A percentile compares a stretch with the other conserved stretches of the same genome.
These are phyloP conservation scores for Trachelus iudaicus DNA, from an alignment of 2,888 invertebrate species.

Conservation along the genomic window DNA sequence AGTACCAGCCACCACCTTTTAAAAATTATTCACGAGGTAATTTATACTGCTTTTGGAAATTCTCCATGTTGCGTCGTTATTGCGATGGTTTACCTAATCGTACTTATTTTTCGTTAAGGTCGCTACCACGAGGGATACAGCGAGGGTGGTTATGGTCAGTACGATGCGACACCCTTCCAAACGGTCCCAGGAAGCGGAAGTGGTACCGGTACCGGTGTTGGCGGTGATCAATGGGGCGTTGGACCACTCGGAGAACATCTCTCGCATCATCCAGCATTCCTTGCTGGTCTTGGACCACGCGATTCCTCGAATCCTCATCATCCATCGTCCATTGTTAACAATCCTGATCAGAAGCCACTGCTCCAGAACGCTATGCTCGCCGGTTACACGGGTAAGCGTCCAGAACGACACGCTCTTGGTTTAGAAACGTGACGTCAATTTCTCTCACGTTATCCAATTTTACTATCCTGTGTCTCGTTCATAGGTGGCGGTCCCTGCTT, in stretches of 20 bases:
- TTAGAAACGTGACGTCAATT: not conserved
- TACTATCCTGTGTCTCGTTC: not conserved
- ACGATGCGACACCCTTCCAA: constrained; percentile 78
- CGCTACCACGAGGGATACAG: constrained; percentile 67
- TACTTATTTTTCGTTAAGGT: constrained; percentile 33
- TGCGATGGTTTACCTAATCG: not conserved
- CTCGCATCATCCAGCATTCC: constrained; percentile 69
- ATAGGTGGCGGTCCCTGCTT: constrained; percentile 71
- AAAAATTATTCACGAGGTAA: constrained; percentile 79
- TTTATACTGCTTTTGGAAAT: not conserved
- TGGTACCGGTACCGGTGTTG: constrained; percentile 55
- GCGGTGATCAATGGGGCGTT: constrained; percentile 68
- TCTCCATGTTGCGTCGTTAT: not conserved
- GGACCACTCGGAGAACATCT: constrained; percentile 66
- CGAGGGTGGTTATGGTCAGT: constrained; percentile 70
- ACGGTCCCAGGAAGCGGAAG: constrained; percentile 76
- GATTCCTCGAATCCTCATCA: constrained; percentile 59
- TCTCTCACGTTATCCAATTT: not conserved
- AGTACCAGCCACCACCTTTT: constrained; percentile 77
- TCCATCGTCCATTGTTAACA: constrained; percentile 57
- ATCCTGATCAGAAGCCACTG: constrained; percentile 69
- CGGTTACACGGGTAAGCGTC: constrained; percentile 65
- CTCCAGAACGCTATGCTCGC: constrained; percentile 70
- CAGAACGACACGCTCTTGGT: not conserved
- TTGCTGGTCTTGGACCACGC: constrained; percentile 61